Evolutionary conservation across 2,797 vertebrate species (phyloP).

Genomic region (Melanotaenia nigrans): DNA sequence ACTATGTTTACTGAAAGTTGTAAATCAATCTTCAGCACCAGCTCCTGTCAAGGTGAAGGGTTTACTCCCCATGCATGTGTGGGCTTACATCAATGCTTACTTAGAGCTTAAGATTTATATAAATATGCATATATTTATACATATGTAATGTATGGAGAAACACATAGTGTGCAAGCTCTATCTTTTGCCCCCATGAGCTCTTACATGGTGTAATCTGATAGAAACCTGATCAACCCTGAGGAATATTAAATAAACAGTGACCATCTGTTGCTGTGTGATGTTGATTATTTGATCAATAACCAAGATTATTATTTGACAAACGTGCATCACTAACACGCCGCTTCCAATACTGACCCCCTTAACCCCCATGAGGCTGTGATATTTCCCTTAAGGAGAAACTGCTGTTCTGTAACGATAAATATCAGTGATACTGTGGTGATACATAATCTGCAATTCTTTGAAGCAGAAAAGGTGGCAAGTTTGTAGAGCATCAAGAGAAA

Average conservation of each 20-base stretch:
- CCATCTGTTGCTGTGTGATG: constrained; percentile 16
- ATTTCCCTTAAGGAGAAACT: neutral
- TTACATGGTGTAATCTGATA: constrained; percentile 16
- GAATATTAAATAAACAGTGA: constrained; percentile 25
- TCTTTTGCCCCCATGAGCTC: constrained; percentile 6
- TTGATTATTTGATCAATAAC: constrained; percentile 26
- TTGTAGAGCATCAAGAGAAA: constrained; percentile 19
- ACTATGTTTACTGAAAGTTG: constrained; percentile 48
- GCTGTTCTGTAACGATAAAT: neutral
- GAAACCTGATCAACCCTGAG: constrained; percentile 17
- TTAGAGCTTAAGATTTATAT: constrained; percentile 24
- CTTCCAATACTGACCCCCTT: neutral
- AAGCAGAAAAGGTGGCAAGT: constrained; percentile 4
- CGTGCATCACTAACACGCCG: constrained; percentile 1
- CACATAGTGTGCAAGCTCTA: neutral
- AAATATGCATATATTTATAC: constrained; percentile 11
- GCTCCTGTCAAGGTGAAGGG: constrained; percentile 59
- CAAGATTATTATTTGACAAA: constrained; percentile 22
- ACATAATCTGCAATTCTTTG: constrained; percentile 31
- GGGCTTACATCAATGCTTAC: constrained; percentile 11
- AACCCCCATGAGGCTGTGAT: neutral
- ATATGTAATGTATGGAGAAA: constrained; percentile 13
- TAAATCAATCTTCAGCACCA: constrained; percentile 58
- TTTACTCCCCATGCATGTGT: neutral
- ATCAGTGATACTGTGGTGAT: constrained; percentile 10